Percentiles rank a stretch among this genome's conserved stretches.
phyloP scores from a whole-genome alignment of 2,888 invertebrate genomes.

The Tricholauxania praeusta region DNA sequence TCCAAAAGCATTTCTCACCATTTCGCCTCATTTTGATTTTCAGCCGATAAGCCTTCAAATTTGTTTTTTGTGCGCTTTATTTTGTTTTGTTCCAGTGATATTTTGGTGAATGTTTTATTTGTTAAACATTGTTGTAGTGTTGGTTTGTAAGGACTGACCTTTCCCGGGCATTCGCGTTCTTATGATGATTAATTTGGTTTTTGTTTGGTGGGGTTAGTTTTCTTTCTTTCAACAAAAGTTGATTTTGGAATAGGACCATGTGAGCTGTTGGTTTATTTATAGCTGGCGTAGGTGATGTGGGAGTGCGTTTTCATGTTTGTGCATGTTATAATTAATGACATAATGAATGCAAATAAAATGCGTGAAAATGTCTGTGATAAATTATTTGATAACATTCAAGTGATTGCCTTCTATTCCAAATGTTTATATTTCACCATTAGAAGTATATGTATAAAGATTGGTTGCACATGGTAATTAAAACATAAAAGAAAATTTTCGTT shows the following conservation, averaged over 20 bases:
- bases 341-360: constrained; percentile 11
- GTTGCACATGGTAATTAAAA: too few relatives aligned
- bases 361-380: constrained; percentile 9
- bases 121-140: not conserved
- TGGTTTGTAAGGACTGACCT: constrained; percentile 6
- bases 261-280: too few relatives aligned
- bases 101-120: too few relatives aligned
- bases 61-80: not conserved
- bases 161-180: not conserved
- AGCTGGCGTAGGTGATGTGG: too few relatives aligned
- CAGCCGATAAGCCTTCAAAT: too few relatives aligned
- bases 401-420: too few relatives aligned
- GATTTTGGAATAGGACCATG: not conserved
- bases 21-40: too few relatives aligned
- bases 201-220: constrained; percentile 30
- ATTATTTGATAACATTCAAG: too few relatives aligned
- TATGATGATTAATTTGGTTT: constrained; percentile 24
- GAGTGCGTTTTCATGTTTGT: not conserved
- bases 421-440: too few relatives aligned
- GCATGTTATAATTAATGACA: constrained; percentile 9
- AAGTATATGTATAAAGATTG: too few relatives aligned
- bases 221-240: constrained; percentile 1
- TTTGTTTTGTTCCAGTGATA: not conserved
- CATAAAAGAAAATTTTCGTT: too few relatives aligned
- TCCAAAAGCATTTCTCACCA: constrained; percentile 14